Percentiles rank a stretch among this genome's conserved stretches.
Evolutionary conservation across 2,888 invertebrate genomes (phyloP).

Genomic region (Patella depressa): DNA sequence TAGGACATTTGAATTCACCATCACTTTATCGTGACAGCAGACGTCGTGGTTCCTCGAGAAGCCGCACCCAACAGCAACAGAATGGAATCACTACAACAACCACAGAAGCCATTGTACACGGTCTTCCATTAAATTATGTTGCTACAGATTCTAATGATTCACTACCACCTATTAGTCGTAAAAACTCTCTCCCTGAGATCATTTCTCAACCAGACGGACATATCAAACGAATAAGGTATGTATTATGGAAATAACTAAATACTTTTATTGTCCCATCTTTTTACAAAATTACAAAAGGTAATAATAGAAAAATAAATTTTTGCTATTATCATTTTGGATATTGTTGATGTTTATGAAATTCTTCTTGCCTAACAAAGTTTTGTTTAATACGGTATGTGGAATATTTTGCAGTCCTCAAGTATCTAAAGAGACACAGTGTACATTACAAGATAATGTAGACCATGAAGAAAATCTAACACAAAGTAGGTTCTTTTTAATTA

Average conservation of each 20-base stretch:
- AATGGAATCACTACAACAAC: slow-evolving; percentile 32
- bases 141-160: slow-evolving; percentile 17
- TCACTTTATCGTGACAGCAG: slow-evolving; percentile 40
- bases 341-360: no score
- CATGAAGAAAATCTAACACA: no score
- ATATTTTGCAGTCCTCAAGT: slow-evolving; percentile 47
- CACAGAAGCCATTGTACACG: slow-evolving; percentile 15
- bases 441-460: slow-evolving; percentile 24
- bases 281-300: no score
- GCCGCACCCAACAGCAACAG: slow-evolving; percentile 25
- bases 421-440: slow-evolving; percentile 59
- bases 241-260: neutral
- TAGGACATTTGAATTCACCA: slow-evolving; percentile 53
- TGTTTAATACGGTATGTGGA: no score
- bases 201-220: slow-evolving; percentile 46
- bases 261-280: no score
- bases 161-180: slow-evolving; percentile 28
- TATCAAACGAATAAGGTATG: slow-evolving; percentile 37
- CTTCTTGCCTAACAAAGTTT: no score
- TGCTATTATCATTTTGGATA: no score
- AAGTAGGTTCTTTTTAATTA: no score
- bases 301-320: no score
- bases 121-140: slow-evolving; percentile 5
- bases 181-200: slow-evolving; percentile 55
- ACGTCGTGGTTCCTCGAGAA: slow-evolving; percentile 40